phyloP scores from a whole-genome alignment of 37 sponge, comb jelly and placozoan genomes.

The Ephydatia muelleri region DNA sequence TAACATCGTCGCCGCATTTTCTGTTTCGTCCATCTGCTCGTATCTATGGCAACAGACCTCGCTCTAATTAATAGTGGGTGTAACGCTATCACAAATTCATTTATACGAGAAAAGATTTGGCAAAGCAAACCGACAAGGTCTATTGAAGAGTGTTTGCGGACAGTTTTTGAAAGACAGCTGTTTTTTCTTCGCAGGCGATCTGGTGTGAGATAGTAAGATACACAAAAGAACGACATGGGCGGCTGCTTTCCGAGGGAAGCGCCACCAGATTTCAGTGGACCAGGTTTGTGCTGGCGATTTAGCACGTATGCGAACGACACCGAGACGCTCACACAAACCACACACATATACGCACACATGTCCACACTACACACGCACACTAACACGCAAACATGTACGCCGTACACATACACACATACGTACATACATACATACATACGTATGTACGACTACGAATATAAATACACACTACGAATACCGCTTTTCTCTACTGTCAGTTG shows the following conservation, averaged over 20 bases:
- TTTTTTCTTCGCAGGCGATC: neutral
- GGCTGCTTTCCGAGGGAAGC: slow-evolving; percentile 27
- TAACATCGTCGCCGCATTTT: neutral
- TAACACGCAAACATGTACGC: too few relatives aligned
- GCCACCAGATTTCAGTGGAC: slow-evolving; percentile 60
- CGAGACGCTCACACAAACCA: too few relatives aligned
- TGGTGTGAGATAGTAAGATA: neutral
- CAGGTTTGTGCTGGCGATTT: slow-evolving; percentile 57
- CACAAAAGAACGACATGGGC: slow-evolving; percentile 58
- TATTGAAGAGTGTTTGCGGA: neutral
- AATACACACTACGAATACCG: too few relatives aligned
- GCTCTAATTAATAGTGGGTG: neutral
- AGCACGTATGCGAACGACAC: too few relatives aligned
- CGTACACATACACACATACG: too few relatives aligned
- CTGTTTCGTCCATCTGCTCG: neutral
- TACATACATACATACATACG: too few relatives aligned
- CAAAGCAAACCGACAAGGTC: neutral
- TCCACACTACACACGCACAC: too few relatives aligned
- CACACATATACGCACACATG: too few relatives aligned
- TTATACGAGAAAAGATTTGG: neutral
- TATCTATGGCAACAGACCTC: slow-evolving; percentile 7
- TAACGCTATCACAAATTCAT: neutral
- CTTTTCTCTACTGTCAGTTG: slow-evolving; percentile 35
- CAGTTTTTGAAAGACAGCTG: neutral
- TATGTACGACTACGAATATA: too few relatives aligned